These are phyloP conservation scores for Oncopeltus fasciatus DNA, from an alignment of 1,140 invertebrate genomes.

Conservation along the genomic window DNA sequence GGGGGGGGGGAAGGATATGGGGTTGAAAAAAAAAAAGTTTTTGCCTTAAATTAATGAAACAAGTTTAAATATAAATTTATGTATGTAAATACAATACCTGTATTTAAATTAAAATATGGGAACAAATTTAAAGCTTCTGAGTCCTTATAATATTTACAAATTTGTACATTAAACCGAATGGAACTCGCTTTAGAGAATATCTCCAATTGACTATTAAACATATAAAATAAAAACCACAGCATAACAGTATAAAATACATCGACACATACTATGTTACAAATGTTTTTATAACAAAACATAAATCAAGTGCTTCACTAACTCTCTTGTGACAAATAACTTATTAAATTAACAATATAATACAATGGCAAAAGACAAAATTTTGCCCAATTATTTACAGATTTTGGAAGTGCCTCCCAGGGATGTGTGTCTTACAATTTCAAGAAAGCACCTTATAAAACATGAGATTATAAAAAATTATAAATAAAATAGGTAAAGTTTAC, in stretches of 20 bases:
- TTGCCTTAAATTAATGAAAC: no score
- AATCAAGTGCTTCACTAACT: neutral
- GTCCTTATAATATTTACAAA: conserved; percentile 1
- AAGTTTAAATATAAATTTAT: neutral
- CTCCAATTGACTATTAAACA: conserved; percentile 5
- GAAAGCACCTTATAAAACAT: conserved; percentile 3
- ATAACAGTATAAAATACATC: neutral
- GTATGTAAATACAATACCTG: neutral
- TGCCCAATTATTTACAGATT: neutral
- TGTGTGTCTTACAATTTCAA: neutral
- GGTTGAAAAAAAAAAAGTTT: no score
- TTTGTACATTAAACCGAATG: conserved; percentile 2
- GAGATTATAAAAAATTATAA: conserved; percentile 10
- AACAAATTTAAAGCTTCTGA: conserved; percentile 10
- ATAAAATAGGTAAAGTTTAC: conserved; percentile 4
- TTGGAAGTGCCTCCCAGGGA: neutral
- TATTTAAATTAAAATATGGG: neutral
- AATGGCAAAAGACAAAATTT: neutral
- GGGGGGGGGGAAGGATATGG: neutral
- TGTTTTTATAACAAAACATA: conserved; percentile 8
- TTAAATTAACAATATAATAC: conserved; percentile 7
- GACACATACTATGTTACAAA: conserved; percentile 6
- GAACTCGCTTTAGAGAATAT: conserved; percentile 2
- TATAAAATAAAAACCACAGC: conserved; percentile 2
- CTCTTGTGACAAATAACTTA: conserved; percentile 1